These are phyloP conservation scores for Meteorus sp. DNA, from an alignment of 1,140 invertebrate genomes.

Conservation along the genomic window DNA sequence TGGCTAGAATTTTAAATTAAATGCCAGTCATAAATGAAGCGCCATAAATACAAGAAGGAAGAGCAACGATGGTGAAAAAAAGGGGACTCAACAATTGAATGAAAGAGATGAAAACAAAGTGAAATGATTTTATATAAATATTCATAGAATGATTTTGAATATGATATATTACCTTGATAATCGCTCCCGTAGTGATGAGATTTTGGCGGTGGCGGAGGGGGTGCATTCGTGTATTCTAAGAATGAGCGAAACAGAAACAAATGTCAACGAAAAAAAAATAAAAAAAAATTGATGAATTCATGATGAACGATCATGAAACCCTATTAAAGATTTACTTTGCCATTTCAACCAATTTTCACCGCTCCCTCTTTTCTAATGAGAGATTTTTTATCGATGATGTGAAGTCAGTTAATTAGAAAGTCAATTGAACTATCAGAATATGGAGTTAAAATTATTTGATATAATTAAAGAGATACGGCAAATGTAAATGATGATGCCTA, in stretches of 20 bases:
- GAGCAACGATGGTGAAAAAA: neutral
- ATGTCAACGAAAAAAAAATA: slow-evolving; percentile 10
- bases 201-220: slow-evolving; percentile 65
- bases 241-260: slow-evolving; percentile 20
- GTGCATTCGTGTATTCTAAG: slow-evolving; percentile 68
- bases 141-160: too few species aligned
- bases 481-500: slow-evolving; percentile 20
- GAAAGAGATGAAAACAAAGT: slow-evolving; percentile 10
- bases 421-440: neutral
- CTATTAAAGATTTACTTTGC: neutral
- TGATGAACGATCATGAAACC: neutral
- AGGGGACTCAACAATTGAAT: neutral
- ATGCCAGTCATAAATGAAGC: too few species aligned
- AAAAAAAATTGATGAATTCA: neutral
- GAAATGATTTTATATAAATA: slow-evolving; percentile 1
- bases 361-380: too few species aligned
- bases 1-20: too few species aligned
- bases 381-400: slow-evolving; percentile 11
- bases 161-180: slow-evolving; percentile 62
- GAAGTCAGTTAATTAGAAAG: neutral
- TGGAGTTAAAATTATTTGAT: neutral
- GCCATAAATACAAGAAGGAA: slow-evolving; percentile 10
- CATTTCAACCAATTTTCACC: neutral
- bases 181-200: slow-evolving; percentile 63
- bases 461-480: neutral